Evolutionary conservation across 1,140 invertebrate genomes (phyloP), one percentile per base, ranked within the genome.

Genomic region (Monomorium pharaonis): DNA sequence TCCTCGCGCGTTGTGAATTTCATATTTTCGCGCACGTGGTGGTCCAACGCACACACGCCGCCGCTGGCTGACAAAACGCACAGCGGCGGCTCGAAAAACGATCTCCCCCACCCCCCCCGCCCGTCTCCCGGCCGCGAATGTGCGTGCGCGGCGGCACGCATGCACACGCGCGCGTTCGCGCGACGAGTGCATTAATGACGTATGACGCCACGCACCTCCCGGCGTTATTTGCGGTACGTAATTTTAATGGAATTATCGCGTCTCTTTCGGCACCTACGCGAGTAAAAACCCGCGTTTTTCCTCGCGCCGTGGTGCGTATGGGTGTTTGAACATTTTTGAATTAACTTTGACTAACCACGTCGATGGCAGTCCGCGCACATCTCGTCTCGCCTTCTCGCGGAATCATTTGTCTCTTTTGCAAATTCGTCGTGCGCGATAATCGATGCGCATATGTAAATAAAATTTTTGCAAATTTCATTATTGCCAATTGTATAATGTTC

Each of bases 221-320:
- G 54, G 62, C 62, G 58, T n/a, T 87, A 63, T 74, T 84, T 69
- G 86, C 80, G 65, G 54, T 65, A 27, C 63, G 85, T 65, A 76
- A 85, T 84, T 85, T 88, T 84, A 88, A 85, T 88, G 67, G 56
- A 77, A 88, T 88, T 84, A 87, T 63, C 78, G 84, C 84, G 76
- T 74, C 76, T 63, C 86, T 88, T 88, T 88, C 65, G 87, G 72
- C 58, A 67, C 58, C 70, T 67, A 37, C 30, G 54, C 85, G 54
- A 44, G 56, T 56, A 58, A 74, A 74, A 74, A 54, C 30, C 18
- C n/a, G n/a, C n/a, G n/a, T 21, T 80, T 83, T 58, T 47, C 54
- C 49, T 21, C 18, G 21, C 63, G 60, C 42, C 58, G 24, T 16
- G n/a, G n/a, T n/a, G n/a, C n/a, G n/a, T n/a, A n/a, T n/a, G n/a